Percentiles rank a stretch among this genome's conserved stretches.
Evolutionary conservation across 2,888 invertebrate genomes (phyloP).

Genomic region (Callinectes sapidus): DNA sequence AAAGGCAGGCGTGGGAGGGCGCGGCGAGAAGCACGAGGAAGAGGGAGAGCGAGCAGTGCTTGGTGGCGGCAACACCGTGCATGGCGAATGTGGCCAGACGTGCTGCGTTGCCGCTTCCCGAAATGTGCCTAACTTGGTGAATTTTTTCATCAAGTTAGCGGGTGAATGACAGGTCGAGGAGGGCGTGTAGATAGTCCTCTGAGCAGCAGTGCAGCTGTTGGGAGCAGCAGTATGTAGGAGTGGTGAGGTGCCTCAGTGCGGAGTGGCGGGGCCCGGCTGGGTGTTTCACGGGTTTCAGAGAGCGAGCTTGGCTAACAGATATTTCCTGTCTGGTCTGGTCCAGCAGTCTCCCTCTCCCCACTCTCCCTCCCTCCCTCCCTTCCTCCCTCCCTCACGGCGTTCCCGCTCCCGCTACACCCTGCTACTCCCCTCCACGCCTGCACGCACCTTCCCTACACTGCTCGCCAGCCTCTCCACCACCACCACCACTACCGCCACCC

Average conservation of each 20-base stretch:
- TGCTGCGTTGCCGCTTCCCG: conserved; percentile 43
- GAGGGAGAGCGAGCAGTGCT: conserved; percentile 31
- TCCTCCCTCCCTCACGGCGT: conserved; percentile 11
- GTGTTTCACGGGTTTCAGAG: conserved; percentile 46
- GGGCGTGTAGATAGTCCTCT: neutral
- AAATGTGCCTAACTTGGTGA: conserved; percentile 24
- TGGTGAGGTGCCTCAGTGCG: neutral
- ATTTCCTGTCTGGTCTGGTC: conserved; percentile 46
- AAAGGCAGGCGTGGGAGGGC: neutral
- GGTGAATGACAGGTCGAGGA: neutral
- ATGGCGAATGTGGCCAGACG: conserved; percentile 38
- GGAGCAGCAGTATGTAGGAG: neutral
- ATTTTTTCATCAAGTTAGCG: conserved; percentile 22
- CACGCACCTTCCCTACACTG: conserved; percentile 33
- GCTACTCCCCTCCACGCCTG: conserved; percentile 30
- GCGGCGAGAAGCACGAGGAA: neutral
- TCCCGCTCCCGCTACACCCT: conserved; percentile 33
- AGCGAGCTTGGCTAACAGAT: conserved; percentile 46
- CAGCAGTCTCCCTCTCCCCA: conserved; percentile 1
- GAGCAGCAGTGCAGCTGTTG: neutral
- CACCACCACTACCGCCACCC: conserved; percentile 15
- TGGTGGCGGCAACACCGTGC: conserved; percentile 39
- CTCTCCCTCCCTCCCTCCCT: conserved; percentile 20
- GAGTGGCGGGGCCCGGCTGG: neutral
- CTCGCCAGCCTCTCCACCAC: conserved; percentile 23